Evolutionary conservation across 2,888 invertebrate genomes (phyloP).

Genomic region (Cheilosia soror): DNA sequence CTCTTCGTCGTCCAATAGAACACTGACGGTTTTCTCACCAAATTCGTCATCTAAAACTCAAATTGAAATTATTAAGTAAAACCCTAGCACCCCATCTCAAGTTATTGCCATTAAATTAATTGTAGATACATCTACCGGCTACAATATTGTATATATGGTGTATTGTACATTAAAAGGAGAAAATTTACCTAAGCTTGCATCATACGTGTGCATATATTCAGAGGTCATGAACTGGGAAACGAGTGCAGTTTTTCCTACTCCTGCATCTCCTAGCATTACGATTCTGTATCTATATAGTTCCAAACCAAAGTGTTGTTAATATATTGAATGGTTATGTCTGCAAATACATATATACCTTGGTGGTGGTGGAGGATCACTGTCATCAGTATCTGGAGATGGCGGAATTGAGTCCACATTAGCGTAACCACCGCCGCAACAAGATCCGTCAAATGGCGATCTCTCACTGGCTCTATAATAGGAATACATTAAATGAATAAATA

Average conservation of each 20-base stretch:
- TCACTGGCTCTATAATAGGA: conserved; percentile 88
- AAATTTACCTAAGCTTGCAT: conserved; percentile 92
- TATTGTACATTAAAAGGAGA: neutral
- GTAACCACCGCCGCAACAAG: conserved; percentile 92
- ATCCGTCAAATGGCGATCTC: conserved; percentile 93
- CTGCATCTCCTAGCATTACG: conserved; percentile 92
- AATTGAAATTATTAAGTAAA: conserved; percentile 83
- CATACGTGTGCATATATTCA: conserved; percentile 97
- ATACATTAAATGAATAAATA: neutral
- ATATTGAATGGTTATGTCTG: neutral
- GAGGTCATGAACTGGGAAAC: conserved; percentile 97
- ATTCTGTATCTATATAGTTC: conserved; percentile 90
- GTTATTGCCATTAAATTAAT: conserved; percentile 22
- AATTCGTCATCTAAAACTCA: conserved; percentile 94
- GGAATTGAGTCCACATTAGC: conserved; percentile 91
- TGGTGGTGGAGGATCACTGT: conserved; percentile 86
- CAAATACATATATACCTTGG: conserved; percentile 77
- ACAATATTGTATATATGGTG: no score
- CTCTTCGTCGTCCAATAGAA: conserved; percentile 94
- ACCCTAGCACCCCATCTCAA: conserved; percentile 62
- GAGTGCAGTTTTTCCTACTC: conserved; percentile 95
- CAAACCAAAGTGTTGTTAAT: neutral
- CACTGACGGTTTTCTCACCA: conserved; percentile 95
- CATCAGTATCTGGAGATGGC: conserved; percentile 89
- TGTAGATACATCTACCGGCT: neutral